Percentiles rank a stretch among this genome's conserved stretches.
These are phyloP conservation scores for Heliconius nattereri DNA, from an alignment of 1,140 invertebrate genomes.

Conservation along the genomic window DNA sequence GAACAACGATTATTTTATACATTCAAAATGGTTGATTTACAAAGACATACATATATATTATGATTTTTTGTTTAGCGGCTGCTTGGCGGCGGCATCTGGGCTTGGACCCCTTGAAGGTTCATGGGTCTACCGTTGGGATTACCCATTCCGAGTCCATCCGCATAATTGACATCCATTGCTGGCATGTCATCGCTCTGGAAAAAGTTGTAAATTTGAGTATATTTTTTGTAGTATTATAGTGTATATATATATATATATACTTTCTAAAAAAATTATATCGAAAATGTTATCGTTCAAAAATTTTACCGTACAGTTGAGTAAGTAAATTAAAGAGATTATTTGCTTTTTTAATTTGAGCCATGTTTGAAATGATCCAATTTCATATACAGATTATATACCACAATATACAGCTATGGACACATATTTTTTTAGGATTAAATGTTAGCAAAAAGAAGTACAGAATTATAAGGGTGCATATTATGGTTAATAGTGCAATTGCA, in stretches of 20 bases:
- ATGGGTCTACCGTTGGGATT: slow-evolving; percentile 79
- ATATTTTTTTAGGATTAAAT: too few relatives aligned
- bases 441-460: too few relatives aligned
- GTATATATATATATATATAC: too few relatives aligned
- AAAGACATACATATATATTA: not conserved
- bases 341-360: too few relatives aligned
- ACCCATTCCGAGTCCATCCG: slow-evolving; percentile 79
- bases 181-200: slow-evolving; percentile 88
- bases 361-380: too few relatives aligned
- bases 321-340: too few relatives aligned
- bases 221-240: not conserved
- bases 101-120: slow-evolving; percentile 77
- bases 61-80: slow-evolving; percentile 56
- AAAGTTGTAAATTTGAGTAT: slow-evolving; percentile 27
- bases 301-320: too few relatives aligned
- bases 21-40: slow-evolving; percentile 13
- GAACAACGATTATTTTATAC: not conserved
- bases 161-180: slow-evolving; percentile 86
- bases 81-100: slow-evolving; percentile 74
- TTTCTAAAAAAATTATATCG: not conserved
- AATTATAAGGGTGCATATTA: too few relatives aligned
- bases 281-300: too few relatives aligned
- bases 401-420: too few relatives aligned
- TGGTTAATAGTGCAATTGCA: too few relatives aligned
- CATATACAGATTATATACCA: too few relatives aligned